Percentiles rank a stretch among this genome's conserved stretches.
Conservation (phyloP, 2,113 vertebrate genomes). For the rat (Rattus norvegicus) region GRCr8 NC_086020.1:194420501-194421000, state of each 20-base stretch:
- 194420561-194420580: neutral
- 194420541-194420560: slow-evolving; percentile 29
- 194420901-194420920: neutral
- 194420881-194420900: no score
- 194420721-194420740: neutral
- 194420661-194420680: neutral
- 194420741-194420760: neutral
- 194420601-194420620: neutral
- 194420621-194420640: neutral
- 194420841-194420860: neutral
- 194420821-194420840: neutral
- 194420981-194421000: neutral
- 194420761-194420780: neutral
- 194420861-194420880: neutral
- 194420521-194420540: neutral
- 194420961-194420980: neutral
- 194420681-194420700: neutral
- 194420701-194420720: neutral
- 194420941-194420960: neutral
- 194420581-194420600: neutral
- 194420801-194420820: neutral
- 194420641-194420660: neutral
- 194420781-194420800: neutral
- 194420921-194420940: neutral
- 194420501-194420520: neutral